These are phyloP conservation scores for Vulpes vulpes DNA, from an alignment of 2,113 vertebrate species.

Conservation along the genomic window DNA sequence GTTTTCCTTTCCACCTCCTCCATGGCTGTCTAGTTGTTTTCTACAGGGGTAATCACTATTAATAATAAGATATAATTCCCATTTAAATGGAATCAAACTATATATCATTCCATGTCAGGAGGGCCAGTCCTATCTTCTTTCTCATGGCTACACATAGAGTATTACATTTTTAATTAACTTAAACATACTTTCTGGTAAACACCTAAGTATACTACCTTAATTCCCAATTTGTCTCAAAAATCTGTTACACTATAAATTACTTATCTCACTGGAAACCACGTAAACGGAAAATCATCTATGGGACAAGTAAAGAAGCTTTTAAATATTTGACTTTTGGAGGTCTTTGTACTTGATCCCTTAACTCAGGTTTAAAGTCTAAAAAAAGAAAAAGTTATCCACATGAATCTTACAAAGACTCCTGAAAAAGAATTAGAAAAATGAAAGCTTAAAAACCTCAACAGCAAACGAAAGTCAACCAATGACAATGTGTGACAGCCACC, in stretches of 20 bases:
- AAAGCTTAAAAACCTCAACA: slow-evolving; percentile 96
- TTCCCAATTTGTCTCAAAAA: slow-evolving; percentile 78
- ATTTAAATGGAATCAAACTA: not conserved
- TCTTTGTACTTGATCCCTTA: slow-evolving; percentile 92
- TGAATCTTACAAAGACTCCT: slow-evolving; percentile 91
- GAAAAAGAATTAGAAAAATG: slow-evolving; percentile 94
- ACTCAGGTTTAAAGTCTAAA: slow-evolving; percentile 90
- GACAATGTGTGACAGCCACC: slow-evolving; percentile 95
- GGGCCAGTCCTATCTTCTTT: not conserved
- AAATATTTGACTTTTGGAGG: slow-evolving; percentile 86
- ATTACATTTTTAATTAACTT: slow-evolving; percentile 54
- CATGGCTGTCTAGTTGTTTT: not conserved
- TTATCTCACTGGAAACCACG: slow-evolving; percentile 86
- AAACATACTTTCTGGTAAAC: slow-evolving; percentile 39
- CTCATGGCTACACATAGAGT: not conserved
- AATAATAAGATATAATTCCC: not conserved
- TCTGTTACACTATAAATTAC: slow-evolving; percentile 84
- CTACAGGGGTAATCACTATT: not conserved
- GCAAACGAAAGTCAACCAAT: slow-evolving; percentile 97
- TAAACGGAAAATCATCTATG: slow-evolving; percentile 86
- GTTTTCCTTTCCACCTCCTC: not conserved
- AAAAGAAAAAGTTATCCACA: slow-evolving; percentile 88
- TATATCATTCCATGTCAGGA: not conserved
- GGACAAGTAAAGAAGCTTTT: slow-evolving; percentile 86
- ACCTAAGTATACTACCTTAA: not conserved